phyloP scores from a whole-genome alignment of 1,140 invertebrate genomes.

The Gonioctena quinquepunctata region DNA sequence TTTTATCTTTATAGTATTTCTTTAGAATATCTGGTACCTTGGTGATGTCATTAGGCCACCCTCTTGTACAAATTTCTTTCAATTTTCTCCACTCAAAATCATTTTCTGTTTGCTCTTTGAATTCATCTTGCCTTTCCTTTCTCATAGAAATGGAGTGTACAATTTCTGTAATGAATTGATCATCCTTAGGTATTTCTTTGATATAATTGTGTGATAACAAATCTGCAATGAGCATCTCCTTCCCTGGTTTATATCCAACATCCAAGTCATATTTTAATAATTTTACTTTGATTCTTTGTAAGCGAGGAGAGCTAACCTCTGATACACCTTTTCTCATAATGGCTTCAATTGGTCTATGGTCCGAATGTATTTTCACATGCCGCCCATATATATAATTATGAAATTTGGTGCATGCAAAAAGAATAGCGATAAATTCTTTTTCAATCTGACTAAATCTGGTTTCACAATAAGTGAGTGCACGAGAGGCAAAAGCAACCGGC shows the following conservation, averaged over 20 bases:
- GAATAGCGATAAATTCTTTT: background rate
- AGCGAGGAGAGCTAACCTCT: background rate
- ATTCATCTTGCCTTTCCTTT: too few relatives aligned
- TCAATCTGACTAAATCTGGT: constrained; percentile 1
- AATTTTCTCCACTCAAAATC: too few relatives aligned
- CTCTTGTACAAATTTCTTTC: too few relatives aligned
- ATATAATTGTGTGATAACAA: background rate
- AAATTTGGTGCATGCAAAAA: background rate
- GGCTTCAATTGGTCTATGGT: background rate
- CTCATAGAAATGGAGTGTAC: too few relatives aligned
- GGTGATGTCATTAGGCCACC: too few relatives aligned
- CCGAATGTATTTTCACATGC: background rate
- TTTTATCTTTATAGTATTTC: too few relatives aligned
- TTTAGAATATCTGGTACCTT: too few relatives aligned
- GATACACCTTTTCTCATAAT: background rate
- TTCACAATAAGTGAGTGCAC: background rate
- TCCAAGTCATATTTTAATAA: background rate
- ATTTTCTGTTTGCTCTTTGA: too few relatives aligned
- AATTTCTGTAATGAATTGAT: too few relatives aligned
- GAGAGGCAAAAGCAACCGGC: background rate
- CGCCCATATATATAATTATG: constrained; percentile 12
- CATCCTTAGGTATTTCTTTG: background rate
- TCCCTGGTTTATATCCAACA: background rate
- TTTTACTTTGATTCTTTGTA: background rate
- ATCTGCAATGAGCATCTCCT: background rate